These are phyloP conservation scores for Oreochromis spilurus DNA, from an alignment of 2,113 vertebrate species.

Conservation along the genomic window DNA sequence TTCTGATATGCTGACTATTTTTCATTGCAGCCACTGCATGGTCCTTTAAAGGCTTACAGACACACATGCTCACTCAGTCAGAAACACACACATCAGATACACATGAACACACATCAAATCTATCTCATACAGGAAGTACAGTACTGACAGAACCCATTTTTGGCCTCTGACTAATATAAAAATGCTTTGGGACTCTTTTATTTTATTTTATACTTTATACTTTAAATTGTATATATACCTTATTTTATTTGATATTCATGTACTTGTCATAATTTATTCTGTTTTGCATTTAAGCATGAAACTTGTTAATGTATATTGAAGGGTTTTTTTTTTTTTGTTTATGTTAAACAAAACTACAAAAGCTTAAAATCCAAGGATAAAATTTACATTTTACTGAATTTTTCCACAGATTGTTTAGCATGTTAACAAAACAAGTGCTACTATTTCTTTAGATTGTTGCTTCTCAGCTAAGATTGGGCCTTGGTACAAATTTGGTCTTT, in stretches of 20 bases:
- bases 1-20: background rate
- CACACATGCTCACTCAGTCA: background rate
- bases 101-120: background rate
- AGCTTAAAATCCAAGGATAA: background rate
- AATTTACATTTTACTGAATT: background rate
- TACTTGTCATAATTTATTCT: background rate
- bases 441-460: background rate
- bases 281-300: background rate
- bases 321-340: fast-evolving
- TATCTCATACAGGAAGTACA: background rate
- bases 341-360: background rate
- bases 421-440: background rate
- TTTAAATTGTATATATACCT: background rate
- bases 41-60: background rate
- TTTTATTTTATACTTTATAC: background rate
- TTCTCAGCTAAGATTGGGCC: background rate
- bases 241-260: background rate
- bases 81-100: background rate
- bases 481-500: background rate
- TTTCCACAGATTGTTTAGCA: background rate
- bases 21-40: background rate
- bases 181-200: background rate
- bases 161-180: background rate
- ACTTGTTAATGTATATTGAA: background rate
- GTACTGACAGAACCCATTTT: background rate